Base-by-base conservation (phyloP, 2,888 invertebrate species). In the Ptychoptera contaminata region DNA sequence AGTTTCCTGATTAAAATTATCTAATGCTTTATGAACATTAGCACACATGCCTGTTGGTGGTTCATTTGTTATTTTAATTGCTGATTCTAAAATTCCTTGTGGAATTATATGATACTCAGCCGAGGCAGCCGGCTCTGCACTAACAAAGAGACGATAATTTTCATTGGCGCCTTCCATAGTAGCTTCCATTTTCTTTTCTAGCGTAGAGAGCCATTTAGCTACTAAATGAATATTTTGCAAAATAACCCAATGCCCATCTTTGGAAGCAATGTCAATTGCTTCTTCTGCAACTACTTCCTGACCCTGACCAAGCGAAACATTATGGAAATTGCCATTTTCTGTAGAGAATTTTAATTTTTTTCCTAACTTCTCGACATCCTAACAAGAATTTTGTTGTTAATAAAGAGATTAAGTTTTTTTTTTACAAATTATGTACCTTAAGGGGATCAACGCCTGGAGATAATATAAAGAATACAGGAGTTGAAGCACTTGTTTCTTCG, bases 61-160 rank as follows among this genome's bases (percentile, higher is more conserved):
- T 63, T 94, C 93, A 56, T 93, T 94, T 2, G 93, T 93, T 47
- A 94, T 92, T 68, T 94, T 94, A 57, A 94, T 90, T 1, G 90
- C 83, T 0, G 90, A 84, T 61, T 94, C 92, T 30, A 94, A 65
- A 54, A 94, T 85, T 15, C 93, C 93, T 68, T 92, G 82, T 0
- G 77, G 78, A 38, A 79, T 70, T n/a, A 78, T 75, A 53, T 77
- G 76, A 53, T 70, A 71, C 1, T 62, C 63, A 0, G 88, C 76
- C 57, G 77, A 74, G 0, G 72, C 65, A 0, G 84, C 80, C 0
- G 93, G 87, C 58, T 94, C 93, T 3, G 92, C 92, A 56, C 88
- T 90, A 50, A 94, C 68, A 57, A 79, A 93, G 41, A 94, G 68
- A 46, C 80, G 64, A 55, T 79, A 82, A 12, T 72, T 68, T 1